These are phyloP conservation scores for Onthophagus sagittarius DNA, from an alignment of 2,888 invertebrate genomes.

Conservation along the genomic window DNA sequence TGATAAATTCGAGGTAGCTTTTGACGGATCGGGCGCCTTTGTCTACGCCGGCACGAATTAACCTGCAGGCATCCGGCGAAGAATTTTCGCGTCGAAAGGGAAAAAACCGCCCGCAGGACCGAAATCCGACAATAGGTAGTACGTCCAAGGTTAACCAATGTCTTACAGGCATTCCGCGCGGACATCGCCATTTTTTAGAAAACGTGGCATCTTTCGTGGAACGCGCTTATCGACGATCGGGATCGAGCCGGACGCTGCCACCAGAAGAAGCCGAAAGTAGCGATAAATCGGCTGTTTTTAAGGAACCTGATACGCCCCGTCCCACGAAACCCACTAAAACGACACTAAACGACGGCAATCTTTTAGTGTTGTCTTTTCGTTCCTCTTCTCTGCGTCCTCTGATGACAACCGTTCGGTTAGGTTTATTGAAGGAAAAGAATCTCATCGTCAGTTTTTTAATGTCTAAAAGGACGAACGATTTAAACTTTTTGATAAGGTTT, in stretches of 20 bases:
- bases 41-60: constrained; percentile 6
- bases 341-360: constrained; percentile 15
- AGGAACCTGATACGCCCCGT: constrained; percentile 33
- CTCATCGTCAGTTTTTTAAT: not conserved
- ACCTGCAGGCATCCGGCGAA: not conserved
- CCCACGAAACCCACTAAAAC: constrained; percentile 16
- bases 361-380: constrained; percentile 1
- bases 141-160: constrained; percentile 24
- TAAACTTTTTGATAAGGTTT: not conserved
- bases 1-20: constrained; percentile 5
- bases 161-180: constrained; percentile 31
- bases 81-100: constrained; percentile 2
- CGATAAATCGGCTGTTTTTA: constrained; percentile 40
- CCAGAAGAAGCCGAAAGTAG: constrained; percentile 38
- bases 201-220: constrained; percentile 36
- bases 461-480: not conserved
- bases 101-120: constrained; percentile 10
- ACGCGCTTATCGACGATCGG: constrained; percentile 27
- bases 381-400: not conserved
- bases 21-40: constrained; percentile 6
- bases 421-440: not conserved
- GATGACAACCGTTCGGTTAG: not conserved
- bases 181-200: constrained; percentile 38
- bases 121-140: constrained; percentile 24
- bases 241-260: constrained; percentile 21